Conservation (phyloP, 2,888 invertebrate genomes). For the Aplocera efformata region DNA sequence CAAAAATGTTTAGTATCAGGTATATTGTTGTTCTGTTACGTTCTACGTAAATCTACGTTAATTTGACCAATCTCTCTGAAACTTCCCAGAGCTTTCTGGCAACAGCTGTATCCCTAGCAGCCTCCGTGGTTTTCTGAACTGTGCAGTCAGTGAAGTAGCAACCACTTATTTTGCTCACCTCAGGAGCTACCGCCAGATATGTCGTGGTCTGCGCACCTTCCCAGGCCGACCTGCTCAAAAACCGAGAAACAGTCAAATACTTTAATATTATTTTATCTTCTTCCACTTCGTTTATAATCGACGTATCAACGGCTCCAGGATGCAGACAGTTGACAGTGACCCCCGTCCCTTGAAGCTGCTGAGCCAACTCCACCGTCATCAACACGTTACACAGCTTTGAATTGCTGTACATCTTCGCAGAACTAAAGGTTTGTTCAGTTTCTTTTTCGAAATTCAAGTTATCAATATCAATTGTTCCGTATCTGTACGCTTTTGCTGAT, state of each 20-base stretch:
- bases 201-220: conserved; percentile 75
- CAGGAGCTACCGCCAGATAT: conserved; percentile 74
- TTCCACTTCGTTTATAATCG: conserved; percentile 70
- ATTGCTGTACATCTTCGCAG: conserved; percentile 47
- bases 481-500: conserved; percentile 49
- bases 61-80: conserved; percentile 63
- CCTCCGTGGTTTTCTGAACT: conserved; percentile 52
- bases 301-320: conserved; percentile 85
- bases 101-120: conserved; percentile 66
- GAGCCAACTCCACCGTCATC: conserved; percentile 85
- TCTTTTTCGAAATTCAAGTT: conserved; percentile 46
- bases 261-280: conserved; percentile 42
- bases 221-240: conserved; percentile 44
- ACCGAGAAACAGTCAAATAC: conserved; percentile 48
- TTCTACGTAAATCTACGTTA: conserved; percentile 33
- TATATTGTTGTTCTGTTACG: too few relatives aligned
- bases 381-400: conserved; percentile 88
- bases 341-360: conserved; percentile 83
- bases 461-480: conserved; percentile 43
- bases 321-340: conserved; percentile 90
- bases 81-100: conserved; percentile 83
- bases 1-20: too few relatives aligned
- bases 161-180: conserved; percentile 79
- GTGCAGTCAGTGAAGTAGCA: conserved; percentile 81
- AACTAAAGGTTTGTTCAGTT: conserved; percentile 28